Base-by-base conservation (phyloP, 2,797 vertebrate species). In the Pampus argenteus region DNA sequence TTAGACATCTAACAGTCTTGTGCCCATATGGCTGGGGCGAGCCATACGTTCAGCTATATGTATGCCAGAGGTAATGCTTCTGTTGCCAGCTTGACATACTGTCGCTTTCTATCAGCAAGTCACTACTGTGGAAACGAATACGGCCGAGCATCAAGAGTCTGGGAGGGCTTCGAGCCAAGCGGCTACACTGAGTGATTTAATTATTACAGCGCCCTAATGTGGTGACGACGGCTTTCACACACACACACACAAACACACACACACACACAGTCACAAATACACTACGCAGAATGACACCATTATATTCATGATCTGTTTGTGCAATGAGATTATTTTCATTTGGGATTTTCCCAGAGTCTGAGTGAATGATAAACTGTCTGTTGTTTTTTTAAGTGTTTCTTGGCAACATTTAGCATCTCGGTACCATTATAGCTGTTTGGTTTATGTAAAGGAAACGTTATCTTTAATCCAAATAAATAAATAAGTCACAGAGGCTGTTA, bases 131-230 rank as follows among this genome's bases (percentile, higher is more conserved):
- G 51, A 71, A 79, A 69, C 6, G n/a, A 76, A 42, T 42, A 52
- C 9, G 49, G 67, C 68, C 28, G 28, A 48, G 71, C 72, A 64
- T 22, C 11, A 48, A 76, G 71, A 79, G 45, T 61, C 68, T 50
- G 71, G 67, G 57, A 63, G 44, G 55, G 48, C 62, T 74, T 23
- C 9, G 68, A 74, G 81, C 71, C 18, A 31, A 82, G 74, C 17
- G 80, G 45, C 28, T 67, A 28, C 74, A 42, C 18, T 22, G 72
- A 82, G 70, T 71, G 81, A 87, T 86, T 85, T 79, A 64, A 90
- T 88, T 82, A 81, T 83, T 82, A 60, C 74, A 51, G 55, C 36
- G 2, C 31, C 50, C 69, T 66, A 72, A 81, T 66, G 75, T 48
- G 28, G 28, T 0, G 58, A 81, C 44, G 54, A 66, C 45, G 81